These are phyloP conservation scores for Sycophila texana DNA, from an alignment of 2,888 invertebrate genomes.

Conservation along the genomic window DNA sequence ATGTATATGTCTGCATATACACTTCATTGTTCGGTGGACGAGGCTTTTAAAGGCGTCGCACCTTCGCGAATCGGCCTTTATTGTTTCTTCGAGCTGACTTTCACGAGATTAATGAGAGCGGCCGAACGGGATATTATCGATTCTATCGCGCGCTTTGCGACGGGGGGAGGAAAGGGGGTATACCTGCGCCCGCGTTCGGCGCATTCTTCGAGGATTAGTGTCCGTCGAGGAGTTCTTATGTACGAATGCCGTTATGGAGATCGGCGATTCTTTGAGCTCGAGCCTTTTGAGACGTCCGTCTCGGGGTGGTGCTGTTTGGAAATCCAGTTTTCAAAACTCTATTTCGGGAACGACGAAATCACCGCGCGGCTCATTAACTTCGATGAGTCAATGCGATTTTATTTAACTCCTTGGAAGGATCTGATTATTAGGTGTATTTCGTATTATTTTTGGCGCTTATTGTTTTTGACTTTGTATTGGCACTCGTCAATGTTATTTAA, in stretches of 20 bases:
- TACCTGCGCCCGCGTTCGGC: constrained; percentile 41
- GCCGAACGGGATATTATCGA: constrained; percentile 40
- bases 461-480: not conserved
- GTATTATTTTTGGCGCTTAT: not conserved
- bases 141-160: not conserved
- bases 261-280: constrained; percentile 20
- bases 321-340: constrained; percentile 4
- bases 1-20: too few species aligned
- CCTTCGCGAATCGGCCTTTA: constrained; percentile 18
- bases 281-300: constrained; percentile 11
- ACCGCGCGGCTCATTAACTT: not conserved
- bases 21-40: not conserved
- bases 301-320: not conserved
- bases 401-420: not conserved
- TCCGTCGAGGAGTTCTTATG: constrained; percentile 19
- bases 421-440: not conserved
- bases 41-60: not conserved
- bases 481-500: too few species aligned
- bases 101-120: constrained; percentile 45
- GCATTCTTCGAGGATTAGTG: constrained; percentile 52
- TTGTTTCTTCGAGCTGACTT: constrained; percentile 29
- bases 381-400: not conserved
- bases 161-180: not conserved
- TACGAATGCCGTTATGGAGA: constrained; percentile 27
- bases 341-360: not conserved